phyloP scores from a whole-genome alignment of 2,797 vertebrate species.

The Rhabdomys pumilio region DNA sequence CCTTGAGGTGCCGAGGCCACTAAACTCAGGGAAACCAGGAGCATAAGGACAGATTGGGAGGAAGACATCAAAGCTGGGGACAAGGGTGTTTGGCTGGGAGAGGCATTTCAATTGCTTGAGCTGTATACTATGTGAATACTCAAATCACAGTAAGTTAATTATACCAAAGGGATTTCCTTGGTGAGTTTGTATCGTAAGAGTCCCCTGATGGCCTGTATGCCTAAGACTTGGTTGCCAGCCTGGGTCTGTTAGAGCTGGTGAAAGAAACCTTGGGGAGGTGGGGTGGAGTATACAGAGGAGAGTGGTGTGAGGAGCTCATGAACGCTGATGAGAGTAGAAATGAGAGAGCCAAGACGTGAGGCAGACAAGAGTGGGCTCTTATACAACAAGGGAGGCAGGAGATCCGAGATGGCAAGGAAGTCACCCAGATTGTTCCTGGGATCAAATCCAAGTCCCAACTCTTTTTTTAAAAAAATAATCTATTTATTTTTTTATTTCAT shows the following conservation, averaged over 20 bases:
- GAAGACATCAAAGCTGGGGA: neutral
- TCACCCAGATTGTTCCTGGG: too few relatives aligned
- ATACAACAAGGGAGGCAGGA: neutral
- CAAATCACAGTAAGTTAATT: neutral
- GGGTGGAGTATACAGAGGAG: neutral
- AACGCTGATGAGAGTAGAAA: neutral
- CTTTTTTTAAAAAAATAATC: neutral
- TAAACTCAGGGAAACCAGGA: neutral
- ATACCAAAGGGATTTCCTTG: neutral
- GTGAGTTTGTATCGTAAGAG: neutral
- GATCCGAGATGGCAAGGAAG: neutral
- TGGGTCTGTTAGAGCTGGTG: neutral
- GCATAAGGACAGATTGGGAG: neutral
- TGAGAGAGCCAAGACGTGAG: neutral
- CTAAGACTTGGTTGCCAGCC: neutral
- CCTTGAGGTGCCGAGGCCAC: neutral
- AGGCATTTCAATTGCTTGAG: neutral
- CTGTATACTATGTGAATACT: neutral
- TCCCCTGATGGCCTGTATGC: too few relatives aligned
- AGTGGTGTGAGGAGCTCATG: neutral
- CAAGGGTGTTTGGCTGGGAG: fast-evolving
- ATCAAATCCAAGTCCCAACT: slow-evolving; percentile 14
- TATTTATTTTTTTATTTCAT: neutral
- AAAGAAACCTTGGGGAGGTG: neutral
- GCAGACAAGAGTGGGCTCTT: neutral